phyloP scores from a whole-genome alignment of 2,113 vertebrate species.

The Pachypanchax playfairii region DNA sequence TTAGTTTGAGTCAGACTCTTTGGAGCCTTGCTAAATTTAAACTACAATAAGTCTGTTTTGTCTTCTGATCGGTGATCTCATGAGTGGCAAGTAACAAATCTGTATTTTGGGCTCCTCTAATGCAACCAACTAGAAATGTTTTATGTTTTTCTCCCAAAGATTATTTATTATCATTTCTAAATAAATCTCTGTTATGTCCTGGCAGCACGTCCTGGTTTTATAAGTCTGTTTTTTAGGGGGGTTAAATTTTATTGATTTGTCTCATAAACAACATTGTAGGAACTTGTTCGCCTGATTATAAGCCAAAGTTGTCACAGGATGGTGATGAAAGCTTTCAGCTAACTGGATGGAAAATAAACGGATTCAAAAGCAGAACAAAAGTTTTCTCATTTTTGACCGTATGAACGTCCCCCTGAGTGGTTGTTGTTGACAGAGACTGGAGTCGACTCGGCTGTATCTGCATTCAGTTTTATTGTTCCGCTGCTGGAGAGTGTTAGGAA shows the following conservation, averaged over 20 bases:
- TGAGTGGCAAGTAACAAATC: neutral
- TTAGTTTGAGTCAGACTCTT: slow-evolving; percentile 26
- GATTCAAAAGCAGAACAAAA: slow-evolving; percentile 36
- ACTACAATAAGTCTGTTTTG: slow-evolving; percentile 27
- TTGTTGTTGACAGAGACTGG: slow-evolving; percentile 52
- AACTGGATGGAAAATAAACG: slow-evolving; percentile 26
- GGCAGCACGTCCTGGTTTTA: too few species aligned
- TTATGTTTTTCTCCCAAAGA: slow-evolving; percentile 3
- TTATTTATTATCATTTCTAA: neutral
- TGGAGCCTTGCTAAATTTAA: slow-evolving; percentile 39
- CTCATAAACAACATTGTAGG: slow-evolving; percentile 9
- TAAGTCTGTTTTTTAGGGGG: slow-evolving; percentile 18
- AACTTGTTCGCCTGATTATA: neutral
- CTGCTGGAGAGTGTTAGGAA: slow-evolving; percentile 21
- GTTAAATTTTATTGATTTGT: slow-evolving; percentile 29
- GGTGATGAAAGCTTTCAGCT: slow-evolving; percentile 35
- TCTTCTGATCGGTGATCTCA: slow-evolving; percentile 19
- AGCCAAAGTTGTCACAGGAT: slow-evolving; percentile 8
- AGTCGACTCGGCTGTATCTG: slow-evolving; percentile 35
- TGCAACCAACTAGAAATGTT: slow-evolving; percentile 1
- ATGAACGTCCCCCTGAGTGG: slow-evolving; percentile 32
- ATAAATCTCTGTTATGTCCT: slow-evolving; percentile 6
- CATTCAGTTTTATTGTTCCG: slow-evolving; percentile 51
- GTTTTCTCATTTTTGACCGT: slow-evolving; percentile 4
- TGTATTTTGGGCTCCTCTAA: neutral